phyloP scores from a whole-genome alignment of 1,140 invertebrate genomes.

The Maniola jurtina region DNA sequence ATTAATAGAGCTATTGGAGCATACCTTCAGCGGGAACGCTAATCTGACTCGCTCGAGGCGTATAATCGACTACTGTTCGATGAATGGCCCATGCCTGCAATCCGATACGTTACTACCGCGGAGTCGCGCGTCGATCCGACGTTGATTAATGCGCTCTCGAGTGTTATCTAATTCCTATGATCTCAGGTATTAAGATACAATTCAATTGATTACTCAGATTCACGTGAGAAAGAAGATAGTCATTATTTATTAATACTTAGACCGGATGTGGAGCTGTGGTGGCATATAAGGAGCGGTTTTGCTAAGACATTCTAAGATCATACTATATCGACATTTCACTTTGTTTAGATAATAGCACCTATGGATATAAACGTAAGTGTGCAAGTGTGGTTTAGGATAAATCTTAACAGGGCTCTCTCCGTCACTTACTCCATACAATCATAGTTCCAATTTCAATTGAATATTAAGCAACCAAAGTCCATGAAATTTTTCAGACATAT shows the following conservation, averaged over 20 bases:
- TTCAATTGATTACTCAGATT: constrained; percentile 6
- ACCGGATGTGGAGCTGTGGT: background rate
- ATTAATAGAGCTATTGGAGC: background rate
- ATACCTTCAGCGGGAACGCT: background rate
- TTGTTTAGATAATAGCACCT: too few species aligned
- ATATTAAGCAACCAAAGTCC: too few species aligned
- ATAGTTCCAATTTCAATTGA: too few species aligned
- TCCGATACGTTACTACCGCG: background rate
- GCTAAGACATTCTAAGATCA: too few species aligned
- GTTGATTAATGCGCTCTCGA: constrained; percentile 22
- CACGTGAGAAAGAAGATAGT: background rate
- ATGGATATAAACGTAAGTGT: too few species aligned
- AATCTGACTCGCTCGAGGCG: constrained; percentile 1
- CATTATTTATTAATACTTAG: background rate
- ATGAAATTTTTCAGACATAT: too few species aligned
- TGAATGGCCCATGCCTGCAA: constrained; percentile 2
- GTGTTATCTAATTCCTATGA: constrained; percentile 26
- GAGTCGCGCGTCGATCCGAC: constrained; percentile 9
- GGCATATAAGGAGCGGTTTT: background rate
- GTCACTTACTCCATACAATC: too few species aligned
- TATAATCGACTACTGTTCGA: constrained; percentile 12
- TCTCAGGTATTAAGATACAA: constrained; percentile 23
- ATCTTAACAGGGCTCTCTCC: too few species aligned
- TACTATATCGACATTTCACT: too few species aligned
- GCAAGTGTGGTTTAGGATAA: too few species aligned